Evolutionary conservation across 2,113 vertebrate genomes (phyloP), one percentile per base, ranked within the genome.

Genomic region (Chionis minor): DNA sequence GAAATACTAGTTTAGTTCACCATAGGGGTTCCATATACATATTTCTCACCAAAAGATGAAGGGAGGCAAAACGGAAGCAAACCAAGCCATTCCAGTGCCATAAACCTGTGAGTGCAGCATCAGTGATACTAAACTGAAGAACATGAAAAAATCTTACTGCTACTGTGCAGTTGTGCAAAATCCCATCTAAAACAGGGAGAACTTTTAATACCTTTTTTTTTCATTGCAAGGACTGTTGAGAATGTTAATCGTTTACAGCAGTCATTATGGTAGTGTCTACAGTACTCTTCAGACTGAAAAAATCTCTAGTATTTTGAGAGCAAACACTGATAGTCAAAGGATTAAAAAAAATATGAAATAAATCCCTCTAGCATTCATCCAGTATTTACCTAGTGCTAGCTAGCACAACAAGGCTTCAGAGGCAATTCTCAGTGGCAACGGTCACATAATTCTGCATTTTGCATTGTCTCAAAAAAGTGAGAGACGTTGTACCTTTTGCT

Each of bases 241-340:
- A 81, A 42, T 32, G 28, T 82, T 88, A 67, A 65, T 86, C 21
- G 56, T 77, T 52, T 80, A 83, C 71, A 94, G 59, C 23, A 81
- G 80, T 78, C 15, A 2, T 69, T 67, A 91, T 45, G 13, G 30
- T 54, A 77, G 67, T 66, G 61, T 86, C 67, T n/a, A 70, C 16
- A 86, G 33, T 47, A 88, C 54, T 91, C n/a, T 81, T 96, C 83
- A 91, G 77, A 87, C 42, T 67, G 63, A 71, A 94, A 74, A 62
- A 23, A 89, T 45, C 19, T 62, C 69, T 59, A 51, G 32, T 52
- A 88, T 84, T 89, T 62, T 54, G 61, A 94, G 24, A 96, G 52
- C 38, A 93, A 95, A 95, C 28, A 91, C 15, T 40, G 13, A n/a
- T 71, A 69, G 44, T 73, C 30, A 80, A 77, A 87, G 11, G 42